These are phyloP conservation scores for Prionailurus bengalensis DNA, from an alignment of 2,113 vertebrate genomes.

Conservation along the genomic window DNA sequence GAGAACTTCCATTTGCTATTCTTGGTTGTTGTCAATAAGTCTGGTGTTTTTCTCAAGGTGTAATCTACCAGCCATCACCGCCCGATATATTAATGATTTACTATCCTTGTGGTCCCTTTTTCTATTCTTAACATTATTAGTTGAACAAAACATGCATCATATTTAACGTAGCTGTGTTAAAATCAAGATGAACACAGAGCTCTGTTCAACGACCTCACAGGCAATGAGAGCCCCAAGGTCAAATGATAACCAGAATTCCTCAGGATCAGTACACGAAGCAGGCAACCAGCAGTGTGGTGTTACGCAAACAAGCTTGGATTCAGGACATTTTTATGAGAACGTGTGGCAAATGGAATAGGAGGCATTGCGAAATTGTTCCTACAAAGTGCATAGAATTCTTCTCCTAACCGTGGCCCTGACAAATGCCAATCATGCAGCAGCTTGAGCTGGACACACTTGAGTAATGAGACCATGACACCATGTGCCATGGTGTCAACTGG, in stretches of 20 bases:
- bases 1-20: conserved; percentile 60
- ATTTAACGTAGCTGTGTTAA: not conserved
- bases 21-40: not conserved
- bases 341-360: not conserved
- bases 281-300: not conserved
- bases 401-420: not conserved
- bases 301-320: not conserved
- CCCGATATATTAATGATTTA: not conserved
- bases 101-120: not conserved
- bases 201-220: not conserved
- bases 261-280: not conserved
- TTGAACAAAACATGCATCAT: not conserved
- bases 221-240: not conserved
- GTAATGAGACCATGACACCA: not conserved
- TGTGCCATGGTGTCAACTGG: conserved; percentile 54
- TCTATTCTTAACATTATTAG: not conserved
- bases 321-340: conserved; percentile 10
- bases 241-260: not conserved
- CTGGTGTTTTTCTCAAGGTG: conserved; percentile 35
- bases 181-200: not conserved
- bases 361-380: not conserved
- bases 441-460: not conserved
- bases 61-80: not conserved
- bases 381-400: not conserved
- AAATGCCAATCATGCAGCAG: not conserved